Evolutionary conservation across 2,888 invertebrate genomes (phyloP).

Genomic region (Cloeon dipterum): DNA sequence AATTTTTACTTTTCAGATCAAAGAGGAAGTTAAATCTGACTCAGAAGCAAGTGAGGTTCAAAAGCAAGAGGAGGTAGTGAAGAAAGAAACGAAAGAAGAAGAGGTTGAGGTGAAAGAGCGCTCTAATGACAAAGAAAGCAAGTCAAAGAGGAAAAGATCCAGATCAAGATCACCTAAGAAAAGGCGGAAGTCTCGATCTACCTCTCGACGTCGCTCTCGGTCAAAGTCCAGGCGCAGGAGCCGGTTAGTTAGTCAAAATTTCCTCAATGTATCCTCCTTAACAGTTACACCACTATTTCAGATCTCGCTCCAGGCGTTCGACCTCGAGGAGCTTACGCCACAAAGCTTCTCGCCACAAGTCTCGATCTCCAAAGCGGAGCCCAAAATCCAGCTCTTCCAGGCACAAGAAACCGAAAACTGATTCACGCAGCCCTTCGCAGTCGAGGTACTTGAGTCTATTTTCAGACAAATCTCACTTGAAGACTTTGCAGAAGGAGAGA

Average conservation of each 20-base stretch:
- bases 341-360: too few species aligned
- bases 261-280: too few species aligned
- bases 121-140: not conserved
- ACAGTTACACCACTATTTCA: too few species aligned
- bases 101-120: not conserved
- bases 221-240: constrained; percentile 15
- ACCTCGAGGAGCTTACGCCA: too few species aligned
- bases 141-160: not conserved
- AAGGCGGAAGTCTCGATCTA: not conserved
- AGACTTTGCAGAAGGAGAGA: too few species aligned
- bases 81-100: constrained; percentile 3
- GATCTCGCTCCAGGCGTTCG: constrained; percentile 16
- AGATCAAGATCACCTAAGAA: not conserved
- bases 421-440: too few species aligned
- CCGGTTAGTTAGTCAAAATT: constrained; percentile 8
- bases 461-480: too few species aligned
- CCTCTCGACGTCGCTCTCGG: not conserved
- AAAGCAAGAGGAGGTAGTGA: constrained; percentile 6
- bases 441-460: too few species aligned
- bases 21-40: constrained; percentile 18
- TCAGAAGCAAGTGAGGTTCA: constrained; percentile 7
- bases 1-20: too few species aligned
- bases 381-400: too few species aligned
- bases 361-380: too few species aligned
- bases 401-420: too few species aligned